These are phyloP conservation scores for Belonocnema kinseyi DNA, from an alignment of 1,140 invertebrate species.

Conservation along the genomic window DNA sequence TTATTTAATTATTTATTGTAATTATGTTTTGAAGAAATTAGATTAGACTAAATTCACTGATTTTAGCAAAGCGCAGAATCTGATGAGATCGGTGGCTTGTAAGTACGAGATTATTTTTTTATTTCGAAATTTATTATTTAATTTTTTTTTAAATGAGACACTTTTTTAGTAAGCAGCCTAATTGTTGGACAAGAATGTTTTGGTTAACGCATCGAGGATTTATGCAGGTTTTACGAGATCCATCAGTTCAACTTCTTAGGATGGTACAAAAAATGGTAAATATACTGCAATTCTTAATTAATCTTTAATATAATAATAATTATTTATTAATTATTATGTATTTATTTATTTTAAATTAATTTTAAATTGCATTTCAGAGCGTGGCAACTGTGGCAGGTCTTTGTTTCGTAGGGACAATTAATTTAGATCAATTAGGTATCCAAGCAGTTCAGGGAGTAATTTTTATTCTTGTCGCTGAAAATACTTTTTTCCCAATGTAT, in stretches of 20 bases:
- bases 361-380: constrained; percentile 71
- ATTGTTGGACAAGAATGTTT: constrained; percentile 80
- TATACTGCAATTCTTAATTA: constrained; percentile 34
- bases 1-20: too few relatives aligned
- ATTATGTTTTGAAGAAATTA: neutral
- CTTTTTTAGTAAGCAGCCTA: constrained; percentile 75
- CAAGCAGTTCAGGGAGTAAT: constrained; percentile 89
- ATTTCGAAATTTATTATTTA: neutral
- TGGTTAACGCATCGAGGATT: constrained; percentile 84
- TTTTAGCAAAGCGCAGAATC: constrained; percentile 43
- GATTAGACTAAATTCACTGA: neutral
- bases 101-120: constrained; percentile 27
- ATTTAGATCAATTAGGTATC: constrained; percentile 84
- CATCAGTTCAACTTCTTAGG: constrained; percentile 81
- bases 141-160: constrained; percentile 25
- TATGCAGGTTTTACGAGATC: constrained; percentile 83
- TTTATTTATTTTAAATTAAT: neutral
- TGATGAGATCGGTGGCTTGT: constrained; percentile 42
- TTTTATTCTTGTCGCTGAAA: constrained; percentile 90
- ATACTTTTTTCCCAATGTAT: constrained; percentile 92
- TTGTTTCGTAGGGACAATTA: constrained; percentile 84
- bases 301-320: neutral
- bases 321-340: too few relatives aligned
- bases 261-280: constrained; percentile 88
- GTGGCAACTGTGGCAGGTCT: constrained; percentile 86